phyloP scores from a whole-genome alignment of 2,113 vertebrate genomes.

The Mus pahari region DNA sequence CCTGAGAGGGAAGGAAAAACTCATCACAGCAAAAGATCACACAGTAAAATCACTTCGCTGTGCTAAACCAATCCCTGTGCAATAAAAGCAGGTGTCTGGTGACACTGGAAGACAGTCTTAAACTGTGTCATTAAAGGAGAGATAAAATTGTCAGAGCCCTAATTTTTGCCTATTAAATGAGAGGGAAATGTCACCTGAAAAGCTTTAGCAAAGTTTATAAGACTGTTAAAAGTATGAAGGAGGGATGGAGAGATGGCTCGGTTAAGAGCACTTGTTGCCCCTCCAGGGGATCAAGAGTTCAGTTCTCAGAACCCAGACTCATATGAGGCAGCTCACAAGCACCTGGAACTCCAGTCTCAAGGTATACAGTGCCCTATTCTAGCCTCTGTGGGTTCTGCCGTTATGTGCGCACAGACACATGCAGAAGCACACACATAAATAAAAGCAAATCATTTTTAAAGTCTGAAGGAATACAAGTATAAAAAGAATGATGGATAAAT shows the following conservation, averaged over 20 bases:
- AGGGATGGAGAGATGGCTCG: neutral
- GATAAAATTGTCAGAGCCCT: conserved; percentile 63
- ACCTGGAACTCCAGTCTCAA: no score
- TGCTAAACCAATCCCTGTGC: conserved; percentile 4
- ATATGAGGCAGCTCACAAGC: neutral
- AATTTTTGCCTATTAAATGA: conserved; percentile 66
- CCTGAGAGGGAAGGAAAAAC: conserved; percentile 18
- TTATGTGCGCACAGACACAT: no score
- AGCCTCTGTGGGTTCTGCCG: no score
- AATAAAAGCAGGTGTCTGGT: conserved; percentile 42
- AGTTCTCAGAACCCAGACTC: neutral
- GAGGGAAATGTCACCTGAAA: conserved; percentile 54
- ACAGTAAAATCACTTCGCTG: conserved; percentile 51
- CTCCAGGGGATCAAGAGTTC: neutral
- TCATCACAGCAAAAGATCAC: neutral
- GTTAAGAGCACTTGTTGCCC: neutral
- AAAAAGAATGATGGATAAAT: conserved; percentile 6
- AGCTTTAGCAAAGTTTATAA: conserved; percentile 54
- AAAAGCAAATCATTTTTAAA: neutral
- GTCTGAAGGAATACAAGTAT: conserved; percentile 56
- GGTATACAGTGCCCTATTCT: neutral
- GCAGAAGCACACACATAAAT: neutral
- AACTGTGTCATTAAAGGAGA: conserved; percentile 55
- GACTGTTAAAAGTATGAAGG: neutral
- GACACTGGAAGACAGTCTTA: conserved; percentile 37